Conservation (phyloP, 2,888 invertebrate genomes). For the Brachyopa scutellaris region DNA sequence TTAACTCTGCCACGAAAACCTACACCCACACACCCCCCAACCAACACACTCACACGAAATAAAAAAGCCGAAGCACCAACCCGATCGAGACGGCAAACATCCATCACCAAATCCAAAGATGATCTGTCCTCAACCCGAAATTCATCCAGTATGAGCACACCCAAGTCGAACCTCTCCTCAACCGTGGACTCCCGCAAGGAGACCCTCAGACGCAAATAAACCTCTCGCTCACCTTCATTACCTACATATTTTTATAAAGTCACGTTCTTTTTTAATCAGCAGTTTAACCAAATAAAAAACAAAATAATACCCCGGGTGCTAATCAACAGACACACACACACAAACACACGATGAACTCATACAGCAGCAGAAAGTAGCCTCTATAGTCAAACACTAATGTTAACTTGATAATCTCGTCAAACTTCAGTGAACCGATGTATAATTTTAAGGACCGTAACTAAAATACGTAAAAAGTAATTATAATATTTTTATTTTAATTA, state of each 20-base stretch:
- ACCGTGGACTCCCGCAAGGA: slow-evolving; percentile 66
- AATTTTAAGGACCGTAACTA: too few species aligned
- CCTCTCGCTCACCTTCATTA: neutral
- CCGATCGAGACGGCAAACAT: slow-evolving; percentile 74
- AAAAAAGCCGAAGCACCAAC: slow-evolving; percentile 76
- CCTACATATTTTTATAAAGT: neutral
- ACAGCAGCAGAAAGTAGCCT: slow-evolving; percentile 13
- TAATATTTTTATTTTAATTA: slow-evolving; percentile 22
- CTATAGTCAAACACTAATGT: slow-evolving; percentile 53
- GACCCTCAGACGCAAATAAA: slow-evolving; percentile 60
- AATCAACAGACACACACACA: slow-evolving; percentile 50
- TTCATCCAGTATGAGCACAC: slow-evolving; percentile 77
- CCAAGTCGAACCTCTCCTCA: slow-evolving; percentile 79
- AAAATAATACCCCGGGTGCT: slow-evolving; percentile 46
- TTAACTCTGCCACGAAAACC: slow-evolving; percentile 79
- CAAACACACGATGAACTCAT: too few species aligned
- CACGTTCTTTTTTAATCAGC: slow-evolving; percentile 15
- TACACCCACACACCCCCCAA: slow-evolving; percentile 71
- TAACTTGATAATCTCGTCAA: slow-evolving; percentile 60
- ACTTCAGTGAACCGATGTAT: slow-evolving; percentile 35
- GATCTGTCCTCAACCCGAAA: slow-evolving; percentile 78
- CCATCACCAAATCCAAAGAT: slow-evolving; percentile 76
- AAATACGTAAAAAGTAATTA: neutral
- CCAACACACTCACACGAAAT: slow-evolving; percentile 77
- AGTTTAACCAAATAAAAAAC: slow-evolving; percentile 57